Percentiles rank a stretch among this genome's conserved stretches.
Evolutionary conservation across 1,140 invertebrate genomes (phyloP).

Genomic region (Bilobella aurantiaca): DNA sequence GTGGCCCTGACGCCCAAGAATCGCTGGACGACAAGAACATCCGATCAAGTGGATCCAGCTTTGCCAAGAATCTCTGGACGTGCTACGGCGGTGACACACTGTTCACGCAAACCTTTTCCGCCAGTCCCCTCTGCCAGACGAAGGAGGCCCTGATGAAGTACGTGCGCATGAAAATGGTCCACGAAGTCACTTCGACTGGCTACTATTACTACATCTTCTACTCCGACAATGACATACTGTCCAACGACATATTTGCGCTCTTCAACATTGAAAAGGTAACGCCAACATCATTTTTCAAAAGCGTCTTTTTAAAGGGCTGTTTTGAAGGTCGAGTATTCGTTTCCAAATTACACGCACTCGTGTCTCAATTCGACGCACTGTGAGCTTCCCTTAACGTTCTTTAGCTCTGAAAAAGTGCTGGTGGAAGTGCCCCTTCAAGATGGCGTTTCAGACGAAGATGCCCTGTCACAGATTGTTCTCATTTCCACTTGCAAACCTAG

Average conservation of each 20-base stretch:
- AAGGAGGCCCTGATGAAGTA: slow-evolving; percentile 54
- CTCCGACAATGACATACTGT: slow-evolving; percentile 65
- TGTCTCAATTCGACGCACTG: slow-evolving; percentile 67
- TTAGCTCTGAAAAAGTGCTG: slow-evolving; percentile 62
- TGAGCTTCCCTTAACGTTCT: slow-evolving; percentile 54
- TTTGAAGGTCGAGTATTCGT: slow-evolving; percentile 66
- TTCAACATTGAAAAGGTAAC: slow-evolving; percentile 74
- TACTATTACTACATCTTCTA: slow-evolving; percentile 82
- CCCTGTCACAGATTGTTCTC: slow-evolving; percentile 50
- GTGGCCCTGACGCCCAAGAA: slow-evolving; percentile 34
- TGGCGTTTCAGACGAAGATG: slow-evolving; percentile 60
- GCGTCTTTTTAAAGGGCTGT: no score
- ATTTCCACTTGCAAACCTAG: slow-evolving; percentile 63
- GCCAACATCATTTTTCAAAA: no score
- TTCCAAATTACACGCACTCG: slow-evolving; percentile 56
- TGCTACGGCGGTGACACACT: slow-evolving; percentile 64
- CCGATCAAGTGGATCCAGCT: slow-evolving; percentile 32
- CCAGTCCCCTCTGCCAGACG: slow-evolving; percentile 53
- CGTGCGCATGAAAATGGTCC: slow-evolving; percentile 51
- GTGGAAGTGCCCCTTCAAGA: slow-evolving; percentile 68
- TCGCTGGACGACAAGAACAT: slow-evolving; percentile 38
- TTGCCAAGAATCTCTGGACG: slow-evolving; percentile 40
- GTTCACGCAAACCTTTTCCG: slow-evolving; percentile 55
- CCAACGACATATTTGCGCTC: slow-evolving; percentile 65
- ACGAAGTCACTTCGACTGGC: slow-evolving; percentile 58